Evolutionary conservation across 2,888 invertebrate genomes (phyloP).

Genomic region (Julus scanicus): DNA sequence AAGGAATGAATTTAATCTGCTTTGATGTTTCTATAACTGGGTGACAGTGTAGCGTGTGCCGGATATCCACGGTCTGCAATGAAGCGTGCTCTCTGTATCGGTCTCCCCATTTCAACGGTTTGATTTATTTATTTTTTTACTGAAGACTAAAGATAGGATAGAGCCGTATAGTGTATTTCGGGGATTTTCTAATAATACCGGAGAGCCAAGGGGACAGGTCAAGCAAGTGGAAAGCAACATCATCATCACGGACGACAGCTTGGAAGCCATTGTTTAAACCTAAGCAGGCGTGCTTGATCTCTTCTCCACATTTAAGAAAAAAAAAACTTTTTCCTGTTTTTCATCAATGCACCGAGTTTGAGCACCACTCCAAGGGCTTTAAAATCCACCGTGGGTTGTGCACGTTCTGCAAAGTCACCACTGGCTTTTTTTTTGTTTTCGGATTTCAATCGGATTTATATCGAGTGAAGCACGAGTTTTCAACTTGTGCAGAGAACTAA

Average conservation of each 20-base stretch:
- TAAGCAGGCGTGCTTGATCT: constrained; percentile 23
- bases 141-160: not conserved
- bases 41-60: not conserved
- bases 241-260: constrained; percentile 31
- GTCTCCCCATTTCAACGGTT: not conserved
- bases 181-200: constrained; percentile 35
- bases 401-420: not conserved
- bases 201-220: not conserved
- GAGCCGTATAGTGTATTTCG: not conserved
- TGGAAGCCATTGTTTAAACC: constrained; percentile 29
- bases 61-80: not conserved
- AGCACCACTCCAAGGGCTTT: not conserved
- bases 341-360: not conserved
- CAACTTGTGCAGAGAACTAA: not conserved
- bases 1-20: constrained; percentile 23
- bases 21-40: not conserved
- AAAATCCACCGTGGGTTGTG: not conserved
- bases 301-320: not conserved
- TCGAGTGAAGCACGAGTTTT: not conserved
- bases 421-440: not conserved
- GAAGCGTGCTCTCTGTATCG: not conserved
- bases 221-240: constrained; percentile 22
- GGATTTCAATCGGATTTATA: constrained; percentile 17
- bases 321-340: constrained; percentile 3
- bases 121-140: not conserved